Evolutionary conservation across 2,888 invertebrate genomes (phyloP).

Genomic region (Ellobium chinense): DNA sequence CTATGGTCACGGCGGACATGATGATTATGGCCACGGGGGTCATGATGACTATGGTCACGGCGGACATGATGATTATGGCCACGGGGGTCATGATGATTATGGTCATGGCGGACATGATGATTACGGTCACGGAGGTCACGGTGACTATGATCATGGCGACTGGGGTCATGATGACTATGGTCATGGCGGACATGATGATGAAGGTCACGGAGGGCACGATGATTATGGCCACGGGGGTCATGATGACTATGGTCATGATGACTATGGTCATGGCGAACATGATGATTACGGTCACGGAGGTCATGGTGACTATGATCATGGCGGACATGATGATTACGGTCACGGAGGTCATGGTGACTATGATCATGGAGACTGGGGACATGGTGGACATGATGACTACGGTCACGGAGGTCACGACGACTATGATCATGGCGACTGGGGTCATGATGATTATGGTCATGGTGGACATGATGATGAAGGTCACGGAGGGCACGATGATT

Average conservation of each 20-base stretch:
- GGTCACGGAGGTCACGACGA: background rate
- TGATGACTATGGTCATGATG: background rate
- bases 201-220: background rate
- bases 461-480: background rate
- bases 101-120: background rate
- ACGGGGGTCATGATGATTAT: background rate
- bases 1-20: background rate
- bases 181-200: background rate
- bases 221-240: background rate
- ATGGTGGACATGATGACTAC: background rate
- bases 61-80: background rate
- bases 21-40: background rate
- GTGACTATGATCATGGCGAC: background rate
- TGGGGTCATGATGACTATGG: background rate
- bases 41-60: background rate
- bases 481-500: background rate
- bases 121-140: background rate
- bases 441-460: background rate
- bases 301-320: background rate
- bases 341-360: background rate
- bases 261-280: background rate
- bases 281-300: background rate
- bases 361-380: background rate
- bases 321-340: background rate
- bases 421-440: background rate